Evolutionary conservation across 2,888 invertebrate genomes (phyloP).

Genomic region (Cremastobaeus sp.): DNA sequence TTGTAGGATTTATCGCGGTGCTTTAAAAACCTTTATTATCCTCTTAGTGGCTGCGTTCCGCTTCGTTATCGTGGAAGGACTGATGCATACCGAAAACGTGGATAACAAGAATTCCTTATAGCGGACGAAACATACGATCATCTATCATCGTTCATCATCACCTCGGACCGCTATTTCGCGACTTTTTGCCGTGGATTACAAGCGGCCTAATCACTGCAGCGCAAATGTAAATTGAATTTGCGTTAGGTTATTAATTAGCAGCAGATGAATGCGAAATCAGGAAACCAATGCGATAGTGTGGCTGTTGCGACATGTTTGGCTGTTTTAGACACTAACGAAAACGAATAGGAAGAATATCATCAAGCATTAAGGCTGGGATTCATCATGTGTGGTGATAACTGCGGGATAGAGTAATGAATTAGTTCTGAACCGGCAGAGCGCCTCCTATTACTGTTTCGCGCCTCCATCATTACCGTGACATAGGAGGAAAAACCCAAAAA

Average conservation of each 20-base stretch:
- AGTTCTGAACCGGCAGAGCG: no score
- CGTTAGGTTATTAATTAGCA: conserved; percentile 36
- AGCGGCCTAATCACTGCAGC: conserved; percentile 27
- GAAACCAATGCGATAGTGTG: conserved; percentile 4
- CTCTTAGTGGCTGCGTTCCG: conserved; percentile 63
- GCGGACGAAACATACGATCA: conserved; percentile 50
- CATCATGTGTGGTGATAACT: no score
- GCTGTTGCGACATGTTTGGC: conserved; percentile 14
- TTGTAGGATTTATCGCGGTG: conserved; percentile 62
- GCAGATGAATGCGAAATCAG: conserved; percentile 15
- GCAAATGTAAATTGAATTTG: conserved; percentile 30
- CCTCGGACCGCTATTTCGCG: conserved; percentile 20
- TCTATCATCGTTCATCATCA: conserved; percentile 57
- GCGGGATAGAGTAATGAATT: conserved; percentile 11
- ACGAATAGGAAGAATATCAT: no score
- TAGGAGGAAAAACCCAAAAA: no score
- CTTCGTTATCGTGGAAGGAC: conserved; percentile 62
- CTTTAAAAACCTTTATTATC: conserved; percentile 66
- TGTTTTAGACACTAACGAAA: conserved; percentile 2
- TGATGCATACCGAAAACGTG: conserved; percentile 52
- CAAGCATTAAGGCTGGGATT: no score
- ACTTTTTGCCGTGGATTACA: conserved; percentile 50
- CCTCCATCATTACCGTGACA: no score
- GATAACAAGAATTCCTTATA: conserved; percentile 56
- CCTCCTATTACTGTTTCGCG: no score